Base-by-base conservation (phyloP, 2,888 invertebrate species). In the Andrena bucephala region DNA sequence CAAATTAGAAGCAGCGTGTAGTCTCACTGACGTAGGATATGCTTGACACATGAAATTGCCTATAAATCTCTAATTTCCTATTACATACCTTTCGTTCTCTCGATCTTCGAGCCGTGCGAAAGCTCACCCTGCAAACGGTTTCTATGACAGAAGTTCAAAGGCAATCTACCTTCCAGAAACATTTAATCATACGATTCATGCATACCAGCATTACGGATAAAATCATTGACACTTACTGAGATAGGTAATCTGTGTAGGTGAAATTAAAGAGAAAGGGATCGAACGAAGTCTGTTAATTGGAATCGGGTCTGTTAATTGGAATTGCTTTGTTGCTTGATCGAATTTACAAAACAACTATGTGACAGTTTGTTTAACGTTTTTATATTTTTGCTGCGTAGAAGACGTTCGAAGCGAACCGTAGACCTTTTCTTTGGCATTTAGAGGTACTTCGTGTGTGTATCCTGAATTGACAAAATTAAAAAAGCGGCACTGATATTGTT, bases 1-100 rank as follows among this genome's bases (percentile, higher is more conserved):
- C 86, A 85, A 83, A 83, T 90, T 92, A 93, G 92, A 89, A 83
- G 87, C 91, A 91, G 85, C 88, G 89, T 89, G 87, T 92, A 92
- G 92, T 89, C 70, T 85, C 87, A 90, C 83, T 80, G 69, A 86
- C 62, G 89, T 90, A 91, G 89, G 83, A 87, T 81, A 68, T 85
- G 90, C 90, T 90, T 90, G 84, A 84, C 67, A 74, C 74, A 77
- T 52, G 69, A 54, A 57, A 74, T 71, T 65, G 69, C 70, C 73
- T 77, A 66, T 67, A 72, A 57, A 72, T 74, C 79, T 65, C n/a
- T 81, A 75, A 60, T 42, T 77, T 74, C 71, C 70, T 76, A 62
- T 62, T 73, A 62, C 68, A 80, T 59, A 84, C 63, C 57, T 68
- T 42, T 76, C 48, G 71, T 68, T 84, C 76, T 68, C 20, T 52